Percentiles rank a stretch among this genome's conserved stretches.
phyloP scores from a whole-genome alignment of 1,140 invertebrate species.

The Gryon sp. region DNA sequence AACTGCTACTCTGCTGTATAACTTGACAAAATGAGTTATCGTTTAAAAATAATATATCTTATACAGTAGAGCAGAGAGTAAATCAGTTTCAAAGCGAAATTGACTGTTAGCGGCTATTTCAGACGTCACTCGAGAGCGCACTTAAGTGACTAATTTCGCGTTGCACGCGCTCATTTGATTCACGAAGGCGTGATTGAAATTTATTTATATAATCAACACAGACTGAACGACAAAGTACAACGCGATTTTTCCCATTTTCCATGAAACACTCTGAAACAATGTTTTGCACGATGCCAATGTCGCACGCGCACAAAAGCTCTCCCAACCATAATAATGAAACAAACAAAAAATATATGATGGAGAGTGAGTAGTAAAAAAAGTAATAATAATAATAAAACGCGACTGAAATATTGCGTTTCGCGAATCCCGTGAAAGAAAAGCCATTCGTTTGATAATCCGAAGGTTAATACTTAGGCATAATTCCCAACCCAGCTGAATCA shows the following conservation, averaged over 20 bases:
- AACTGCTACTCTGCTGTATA: too few relatives aligned
- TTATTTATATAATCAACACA: slow-evolving; percentile 16
- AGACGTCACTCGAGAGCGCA: neutral
- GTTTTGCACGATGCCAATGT: too few relatives aligned
- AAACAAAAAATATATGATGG: neutral
- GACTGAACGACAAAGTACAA: too few relatives aligned
- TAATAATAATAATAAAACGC: slow-evolving; percentile 3
- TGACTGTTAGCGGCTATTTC: neutral
- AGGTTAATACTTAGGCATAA: slow-evolving; percentile 47
- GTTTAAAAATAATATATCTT: too few relatives aligned
- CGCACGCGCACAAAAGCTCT: neutral
- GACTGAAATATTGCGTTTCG: slow-evolving; percentile 29
- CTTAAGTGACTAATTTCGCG: slow-evolving; percentile 1
- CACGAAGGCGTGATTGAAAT: neutral
- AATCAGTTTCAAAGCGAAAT: slow-evolving; percentile 7
- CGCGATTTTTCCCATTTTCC: too few relatives aligned
- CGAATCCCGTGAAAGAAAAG: slow-evolving; percentile 35
- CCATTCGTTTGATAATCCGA: slow-evolving; percentile 43
- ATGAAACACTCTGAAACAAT: too few relatives aligned
- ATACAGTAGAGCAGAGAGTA: too few relatives aligned
- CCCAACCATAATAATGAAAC: too few relatives aligned
- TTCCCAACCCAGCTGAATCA: slow-evolving; percentile 32
- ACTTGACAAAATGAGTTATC: too few relatives aligned
- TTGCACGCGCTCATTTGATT: neutral
- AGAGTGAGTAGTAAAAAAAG: slow-evolving; percentile 11